These are phyloP conservation scores for Coreius guichenoti DNA, from an alignment of 2,797 vertebrate species.

Conservation along the genomic window DNA sequence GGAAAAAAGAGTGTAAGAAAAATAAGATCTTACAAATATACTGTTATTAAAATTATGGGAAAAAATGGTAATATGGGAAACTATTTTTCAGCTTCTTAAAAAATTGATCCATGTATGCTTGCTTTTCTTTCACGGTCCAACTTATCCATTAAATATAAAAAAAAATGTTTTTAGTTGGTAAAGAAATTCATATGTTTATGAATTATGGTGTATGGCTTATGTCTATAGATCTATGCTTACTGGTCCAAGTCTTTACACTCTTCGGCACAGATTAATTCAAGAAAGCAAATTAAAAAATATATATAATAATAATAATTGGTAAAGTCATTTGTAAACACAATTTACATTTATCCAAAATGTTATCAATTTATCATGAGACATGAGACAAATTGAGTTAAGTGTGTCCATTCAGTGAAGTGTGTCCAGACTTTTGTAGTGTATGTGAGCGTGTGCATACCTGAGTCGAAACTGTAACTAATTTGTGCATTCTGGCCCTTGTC, in stretches of 20 bases:
- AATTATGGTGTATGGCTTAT: no score
- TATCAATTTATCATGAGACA: neutral
- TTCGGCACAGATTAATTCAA: neutral
- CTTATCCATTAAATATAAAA: neutral
- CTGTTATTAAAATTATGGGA: neutral
- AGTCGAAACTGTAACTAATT: slow-evolving; percentile 90
- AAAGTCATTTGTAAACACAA: neutral
- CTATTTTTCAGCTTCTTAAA: neutral
- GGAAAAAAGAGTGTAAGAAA: slow-evolving; percentile 7
- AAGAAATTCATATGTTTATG: neutral
- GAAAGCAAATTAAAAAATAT: neutral
- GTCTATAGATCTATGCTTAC: neutral
- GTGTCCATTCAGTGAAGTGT: neutral
- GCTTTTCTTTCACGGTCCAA: neutral
- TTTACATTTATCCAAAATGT: neutral
- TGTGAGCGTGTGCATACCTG: slow-evolving; percentile 77
- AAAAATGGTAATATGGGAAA: neutral
- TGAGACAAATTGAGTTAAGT: neutral
- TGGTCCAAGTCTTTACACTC: neutral
- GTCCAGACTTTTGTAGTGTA: neutral
- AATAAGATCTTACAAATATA: neutral
- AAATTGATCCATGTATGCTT: neutral
- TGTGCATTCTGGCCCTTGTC: slow-evolving; percentile 97
- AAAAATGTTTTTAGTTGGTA: neutral
- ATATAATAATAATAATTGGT: neutral